phyloP scores from a whole-genome alignment of 2,797 vertebrate genomes.

The Prunella strophiata region DNA sequence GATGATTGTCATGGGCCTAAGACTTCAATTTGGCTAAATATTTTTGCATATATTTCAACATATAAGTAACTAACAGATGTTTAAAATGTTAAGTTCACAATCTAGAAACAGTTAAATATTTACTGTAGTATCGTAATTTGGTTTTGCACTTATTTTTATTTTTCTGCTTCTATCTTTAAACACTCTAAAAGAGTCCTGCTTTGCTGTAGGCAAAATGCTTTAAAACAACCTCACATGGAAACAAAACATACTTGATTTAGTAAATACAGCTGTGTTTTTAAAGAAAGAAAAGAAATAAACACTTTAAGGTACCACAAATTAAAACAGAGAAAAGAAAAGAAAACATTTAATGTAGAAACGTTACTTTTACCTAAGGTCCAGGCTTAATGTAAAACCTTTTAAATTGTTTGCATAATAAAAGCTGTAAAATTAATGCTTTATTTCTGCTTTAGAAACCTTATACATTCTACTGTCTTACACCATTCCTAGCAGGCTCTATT shows the following conservation, averaged over 20 bases:
- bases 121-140: constrained; percentile 71
- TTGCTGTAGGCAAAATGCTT: constrained; percentile 51
- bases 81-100: constrained; percentile 77
- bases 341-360: constrained; percentile 5
- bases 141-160: constrained; percentile 66
- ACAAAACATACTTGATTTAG: constrained; percentile 63
- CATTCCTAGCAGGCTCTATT: constrained; percentile 9
- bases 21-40: constrained; percentile 94
- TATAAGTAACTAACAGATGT: constrained; percentile 82
- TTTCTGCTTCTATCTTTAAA: constrained; percentile 65
- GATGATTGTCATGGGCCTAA: constrained; percentile 99
- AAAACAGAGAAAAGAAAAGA: constrained; percentile 22
- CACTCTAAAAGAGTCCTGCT: constrained; percentile 26
- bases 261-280: constrained; percentile 66
- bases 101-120: constrained; percentile 75
- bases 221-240: constrained; percentile 52
- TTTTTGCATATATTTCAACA: constrained; percentile 85
- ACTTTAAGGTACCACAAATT: neutral
- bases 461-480: constrained; percentile 21
- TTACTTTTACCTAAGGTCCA: constrained; percentile 50
- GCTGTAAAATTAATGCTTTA: constrained; percentile 44
- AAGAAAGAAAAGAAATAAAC: neutral
- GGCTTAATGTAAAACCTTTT: constrained; percentile 15
- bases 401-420: constrained; percentile 31
- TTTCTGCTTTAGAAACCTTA: constrained; percentile 47